phyloP scores from a whole-genome alignment of 2,113 vertebrate genomes.

The Hemibates koningsi region DNA sequence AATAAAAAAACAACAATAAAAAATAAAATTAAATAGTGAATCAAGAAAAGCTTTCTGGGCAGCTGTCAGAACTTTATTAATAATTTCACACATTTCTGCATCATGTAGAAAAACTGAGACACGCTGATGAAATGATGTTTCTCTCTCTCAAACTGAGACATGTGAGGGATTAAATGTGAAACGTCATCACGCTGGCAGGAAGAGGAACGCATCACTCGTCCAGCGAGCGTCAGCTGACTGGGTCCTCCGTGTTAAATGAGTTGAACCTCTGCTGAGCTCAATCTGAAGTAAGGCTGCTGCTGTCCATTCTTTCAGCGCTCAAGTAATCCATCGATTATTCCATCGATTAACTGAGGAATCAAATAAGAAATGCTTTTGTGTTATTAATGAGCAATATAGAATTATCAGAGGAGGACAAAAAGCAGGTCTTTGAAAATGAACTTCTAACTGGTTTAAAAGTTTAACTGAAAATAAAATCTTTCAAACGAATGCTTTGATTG shows the following conservation, averaged over 20 bases:
- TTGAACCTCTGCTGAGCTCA: neutral
- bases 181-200: neutral
- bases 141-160: accelerated
- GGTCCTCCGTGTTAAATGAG: neutral
- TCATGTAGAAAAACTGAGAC: neutral
- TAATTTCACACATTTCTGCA: neutral
- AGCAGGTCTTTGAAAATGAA: neutral
- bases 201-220: neutral
- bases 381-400: neutral
- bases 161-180: neutral
- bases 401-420: neutral
- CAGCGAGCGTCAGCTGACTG: neutral
- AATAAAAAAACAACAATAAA: neutral
- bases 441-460: neutral
- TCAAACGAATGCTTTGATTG: neutral
- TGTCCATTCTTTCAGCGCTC: neutral
- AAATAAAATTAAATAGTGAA: neutral
- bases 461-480: neutral
- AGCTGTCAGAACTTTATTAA: neutral
- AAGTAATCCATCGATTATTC: neutral
- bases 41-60: neutral
- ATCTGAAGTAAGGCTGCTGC: neutral
- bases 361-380: neutral
- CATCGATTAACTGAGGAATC: neutral
- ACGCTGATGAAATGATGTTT: neutral